These are phyloP conservation scores for Arvicola amphibius DNA, from an alignment of 2,797 vertebrate species.

Conservation along the genomic window DNA sequence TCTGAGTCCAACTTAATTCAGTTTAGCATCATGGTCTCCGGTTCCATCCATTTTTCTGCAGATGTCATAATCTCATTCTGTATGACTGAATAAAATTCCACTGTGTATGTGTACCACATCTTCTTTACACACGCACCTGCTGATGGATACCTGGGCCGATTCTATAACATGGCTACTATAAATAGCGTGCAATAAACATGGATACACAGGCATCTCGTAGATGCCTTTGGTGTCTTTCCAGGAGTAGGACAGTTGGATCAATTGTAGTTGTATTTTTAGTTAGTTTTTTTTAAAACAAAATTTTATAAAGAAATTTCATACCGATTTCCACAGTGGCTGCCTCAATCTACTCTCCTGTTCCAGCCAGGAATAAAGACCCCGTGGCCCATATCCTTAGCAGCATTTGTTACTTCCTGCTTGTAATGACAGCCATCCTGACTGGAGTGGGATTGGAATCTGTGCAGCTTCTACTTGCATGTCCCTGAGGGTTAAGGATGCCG, in stretches of 20 bases:
- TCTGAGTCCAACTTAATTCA: neutral
- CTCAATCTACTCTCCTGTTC: neutral
- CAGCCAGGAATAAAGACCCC: neutral
- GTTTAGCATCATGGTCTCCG: neutral
- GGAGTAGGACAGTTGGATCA: neutral
- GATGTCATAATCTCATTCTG: neutral
- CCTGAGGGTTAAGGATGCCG: neutral
- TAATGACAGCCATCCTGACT: neutral
- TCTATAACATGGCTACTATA: neutral
- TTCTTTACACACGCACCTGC: neutral
- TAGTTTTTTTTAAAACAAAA: neutral
- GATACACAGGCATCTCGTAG: neutral
- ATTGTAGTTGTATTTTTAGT: neutral
- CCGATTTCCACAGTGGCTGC: neutral
- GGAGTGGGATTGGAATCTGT: neutral
- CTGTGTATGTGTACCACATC: neutral
- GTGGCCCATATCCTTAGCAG: neutral
- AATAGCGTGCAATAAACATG: neutral
- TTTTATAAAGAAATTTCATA: neutral
- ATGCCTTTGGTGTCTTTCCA: neutral
- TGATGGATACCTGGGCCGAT: neutral
- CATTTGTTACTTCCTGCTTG: neutral
- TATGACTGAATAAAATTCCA: neutral
- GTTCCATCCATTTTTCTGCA: neutral
- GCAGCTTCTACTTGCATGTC: neutral